Evolutionary conservation across 2,888 invertebrate species (phyloP).

Genomic region (Cataglyphis cursor): DNA sequence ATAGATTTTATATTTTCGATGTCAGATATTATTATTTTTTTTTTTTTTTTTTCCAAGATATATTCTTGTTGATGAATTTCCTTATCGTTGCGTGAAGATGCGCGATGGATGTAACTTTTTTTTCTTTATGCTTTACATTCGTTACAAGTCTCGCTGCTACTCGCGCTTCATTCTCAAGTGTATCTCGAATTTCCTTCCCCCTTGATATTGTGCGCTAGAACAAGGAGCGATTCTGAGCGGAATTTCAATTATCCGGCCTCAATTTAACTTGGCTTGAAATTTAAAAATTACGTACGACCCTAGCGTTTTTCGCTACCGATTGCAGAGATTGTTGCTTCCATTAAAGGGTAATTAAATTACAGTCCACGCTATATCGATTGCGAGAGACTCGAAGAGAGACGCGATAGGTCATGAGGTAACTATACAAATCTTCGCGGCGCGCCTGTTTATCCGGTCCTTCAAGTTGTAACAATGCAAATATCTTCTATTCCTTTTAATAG

Average conservation of each 20-base stretch:
- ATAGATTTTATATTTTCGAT: neutral
- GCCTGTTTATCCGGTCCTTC: conserved; percentile 11
- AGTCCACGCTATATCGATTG: conserved; percentile 46
- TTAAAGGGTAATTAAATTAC: conserved; percentile 57
- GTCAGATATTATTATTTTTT: neutral
- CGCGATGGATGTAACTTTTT: neutral
- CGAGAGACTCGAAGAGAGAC: conserved; percentile 28
- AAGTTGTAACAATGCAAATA: conserved; percentile 36
- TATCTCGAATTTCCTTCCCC: conserved; percentile 32
- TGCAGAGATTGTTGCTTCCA: conserved; percentile 53
- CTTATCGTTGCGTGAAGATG: neutral
- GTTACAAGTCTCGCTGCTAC: conserved; percentile 34
- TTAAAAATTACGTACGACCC: conserved; percentile 55
- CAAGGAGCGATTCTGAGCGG: conserved; percentile 52
- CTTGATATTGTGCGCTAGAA: conserved; percentile 51
- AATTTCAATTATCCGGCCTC: conserved; percentile 55
- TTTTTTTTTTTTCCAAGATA: neutral
- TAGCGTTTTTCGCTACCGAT: conserved; percentile 47
- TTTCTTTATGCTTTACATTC: conserved; percentile 30
- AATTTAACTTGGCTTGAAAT: conserved; percentile 54
- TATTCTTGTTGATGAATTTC: conserved; percentile 17
- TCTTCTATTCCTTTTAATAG: conserved; percentile 32
- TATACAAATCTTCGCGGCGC: conserved; percentile 44
- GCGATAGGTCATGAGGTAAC: conserved; percentile 40
- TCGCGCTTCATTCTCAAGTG: conserved; percentile 41